Percentiles rank a stretch among this genome's conserved stretches.
phyloP scores from a whole-genome alignment of 2,113 vertebrate genomes.

The Sterna hirundo region DNA sequence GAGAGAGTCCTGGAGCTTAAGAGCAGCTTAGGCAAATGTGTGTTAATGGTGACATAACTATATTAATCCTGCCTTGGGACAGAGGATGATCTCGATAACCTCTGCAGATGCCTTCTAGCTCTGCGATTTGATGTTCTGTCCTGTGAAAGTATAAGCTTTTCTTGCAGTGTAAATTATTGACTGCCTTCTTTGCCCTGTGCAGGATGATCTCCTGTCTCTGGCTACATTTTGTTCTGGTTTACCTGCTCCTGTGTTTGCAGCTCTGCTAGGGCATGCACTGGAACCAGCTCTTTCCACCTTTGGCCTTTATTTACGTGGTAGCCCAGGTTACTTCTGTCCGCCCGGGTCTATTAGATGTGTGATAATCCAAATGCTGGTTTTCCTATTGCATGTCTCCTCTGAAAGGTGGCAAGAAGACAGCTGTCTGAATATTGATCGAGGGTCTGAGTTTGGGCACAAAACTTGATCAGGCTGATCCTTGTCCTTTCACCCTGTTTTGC shows the following conservation, averaged over 20 bases:
- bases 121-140: not conserved
- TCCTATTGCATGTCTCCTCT: not conserved
- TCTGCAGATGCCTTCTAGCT: not conserved
- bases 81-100: not conserved
- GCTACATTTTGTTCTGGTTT: not conserved
- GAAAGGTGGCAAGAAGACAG: not conserved
- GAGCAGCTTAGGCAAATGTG: not conserved
- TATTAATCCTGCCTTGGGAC: not conserved
- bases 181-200: not conserved
- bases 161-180: not conserved
- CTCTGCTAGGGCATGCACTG: not conserved
- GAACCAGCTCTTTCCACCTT: not conserved
- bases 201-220: not conserved
- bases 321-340: not conserved
- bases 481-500: not conserved
- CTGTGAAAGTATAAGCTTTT: not conserved
- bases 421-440: not conserved
- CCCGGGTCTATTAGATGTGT: accelerated
- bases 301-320: not conserved
- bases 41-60: not conserved
- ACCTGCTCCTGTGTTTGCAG: not conserved
- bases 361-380: not conserved
- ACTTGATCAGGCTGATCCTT: not conserved
- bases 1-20: not conserved
- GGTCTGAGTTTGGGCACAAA: not conserved